phyloP scores from a whole-genome alignment of 1,140 invertebrate genomes.

The Tetragnatha versicolor region DNA sequence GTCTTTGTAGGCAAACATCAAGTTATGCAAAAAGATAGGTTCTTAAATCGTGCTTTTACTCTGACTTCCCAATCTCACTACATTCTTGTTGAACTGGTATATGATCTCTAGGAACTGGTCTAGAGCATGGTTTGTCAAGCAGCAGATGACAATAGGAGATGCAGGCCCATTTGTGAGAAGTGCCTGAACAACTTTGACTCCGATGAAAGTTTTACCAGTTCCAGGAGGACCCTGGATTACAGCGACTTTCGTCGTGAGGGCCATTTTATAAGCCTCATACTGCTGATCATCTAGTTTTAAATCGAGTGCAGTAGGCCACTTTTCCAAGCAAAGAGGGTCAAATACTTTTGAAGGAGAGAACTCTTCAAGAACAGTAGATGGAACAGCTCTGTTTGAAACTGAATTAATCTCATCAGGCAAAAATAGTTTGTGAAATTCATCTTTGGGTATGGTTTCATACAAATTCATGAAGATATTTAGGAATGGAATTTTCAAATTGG shows the following conservation, averaged over 20 bases:
- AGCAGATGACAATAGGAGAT: conserved; percentile 77
- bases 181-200: conserved; percentile 64
- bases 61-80: conserved; percentile 78
- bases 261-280: conserved; percentile 64
- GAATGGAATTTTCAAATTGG: conserved; percentile 18
- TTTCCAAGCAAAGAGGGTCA: not conserved
- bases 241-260: conserved; percentile 67
- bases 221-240: conserved; percentile 81
- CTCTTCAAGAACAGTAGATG: not conserved
- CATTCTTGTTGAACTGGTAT: conserved; percentile 61
- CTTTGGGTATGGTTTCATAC: no score
- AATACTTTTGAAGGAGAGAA: conserved; percentile 1
- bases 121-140: conserved; percentile 86
- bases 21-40: not conserved
- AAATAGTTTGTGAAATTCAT: no score
- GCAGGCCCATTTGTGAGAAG: conserved; percentile 60
- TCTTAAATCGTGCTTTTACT: conserved; percentile 64
- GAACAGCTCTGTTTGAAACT: no score
- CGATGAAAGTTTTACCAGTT: conserved; percentile 80
- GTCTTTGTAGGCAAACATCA: not conserved
- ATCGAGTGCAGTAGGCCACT: conserved; percentile 24
- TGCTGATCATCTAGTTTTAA: conserved; percentile 63
- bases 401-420: no score
- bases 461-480: conserved; percentile 18
- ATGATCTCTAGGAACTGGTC: conserved; percentile 86